Evolutionary conservation across 2,888 invertebrate species (phyloP), one percentile per base, ranked within the genome.

Genomic region (Drosophila leonis): DNA sequence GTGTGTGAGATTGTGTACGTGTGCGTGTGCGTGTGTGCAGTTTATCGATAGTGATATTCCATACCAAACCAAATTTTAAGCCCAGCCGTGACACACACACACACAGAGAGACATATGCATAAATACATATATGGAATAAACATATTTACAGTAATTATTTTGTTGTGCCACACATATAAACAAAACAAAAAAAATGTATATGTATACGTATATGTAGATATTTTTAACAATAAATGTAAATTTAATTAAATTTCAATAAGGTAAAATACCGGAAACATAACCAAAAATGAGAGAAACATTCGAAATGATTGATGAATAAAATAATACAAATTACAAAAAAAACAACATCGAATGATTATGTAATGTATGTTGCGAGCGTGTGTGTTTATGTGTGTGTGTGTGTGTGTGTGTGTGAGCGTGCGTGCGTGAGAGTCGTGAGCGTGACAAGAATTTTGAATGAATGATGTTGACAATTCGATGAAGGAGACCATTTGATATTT

Each of bases 261-360:
- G 72, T 75, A 75, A 72, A 72, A 68, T 75, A 82, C 88, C 83
- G 85, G 86, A 87, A 87, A 80, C 78, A 80, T 75, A 80, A 69
- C 78, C 69, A 76, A 76, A 83, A 73, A 70, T 42, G 64, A 65
- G 57, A 52, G 72, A 65, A 69, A 81, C 65, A 72, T 82, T 77
- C 76, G 72, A 74, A 79, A 81, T 84, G 84, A 82, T 81, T 81
- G 72, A 81, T 84, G 88, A 75, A 73, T 70, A 65, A 77, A 75
- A 82, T 72, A 70, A 82, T 65, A 69, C 49, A 74, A 69, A 65
- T 64, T 67, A 78, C 60, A 81, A 78, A 56, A 81, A 77, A 55
- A 83, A 80, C 54, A 78, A 77, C 61, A 72, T 61, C 39, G 69
- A 61, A 52, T 37, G 63, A 76, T 83, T 82, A 82, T 84, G 82